These are phyloP conservation scores for Hemicentrotus pulcherrimus DNA, from an alignment of 35 echinoderm and acorn worm species.

Conservation along the genomic window DNA sequence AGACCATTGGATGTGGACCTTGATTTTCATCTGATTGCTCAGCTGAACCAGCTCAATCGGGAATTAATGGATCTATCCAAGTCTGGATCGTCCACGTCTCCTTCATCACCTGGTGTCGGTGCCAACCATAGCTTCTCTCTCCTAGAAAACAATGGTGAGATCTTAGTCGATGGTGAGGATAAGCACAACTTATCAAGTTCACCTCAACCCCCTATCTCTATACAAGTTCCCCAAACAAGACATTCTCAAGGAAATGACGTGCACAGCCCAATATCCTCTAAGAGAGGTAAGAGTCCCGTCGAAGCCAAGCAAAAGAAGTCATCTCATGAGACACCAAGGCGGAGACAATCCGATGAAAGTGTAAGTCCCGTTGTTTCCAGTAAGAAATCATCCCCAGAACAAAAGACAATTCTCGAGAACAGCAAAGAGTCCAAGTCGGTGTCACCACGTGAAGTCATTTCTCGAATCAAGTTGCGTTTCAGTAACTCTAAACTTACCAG, in stretches of 20 bases:
- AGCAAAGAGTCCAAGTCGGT: slow-evolving; percentile 29
- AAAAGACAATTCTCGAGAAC: not conserved
- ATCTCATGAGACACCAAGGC: not conserved
- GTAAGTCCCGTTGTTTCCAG: not conserved
- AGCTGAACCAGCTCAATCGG: slow-evolving; percentile 46
- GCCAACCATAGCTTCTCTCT: slow-evolving; percentile 24
- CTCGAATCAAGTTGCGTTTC: slow-evolving; percentile 19
- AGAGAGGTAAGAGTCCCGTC: slow-evolving; percentile 7
- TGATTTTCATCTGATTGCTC: slow-evolving; percentile 40
- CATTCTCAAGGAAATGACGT: not conserved
- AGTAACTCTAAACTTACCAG: slow-evolving; percentile 18
- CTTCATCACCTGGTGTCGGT: slow-evolving; percentile 11
- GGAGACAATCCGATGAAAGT: not conserved
- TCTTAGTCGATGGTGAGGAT: not conserved
- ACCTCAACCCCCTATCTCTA: slow-evolving; percentile 12
- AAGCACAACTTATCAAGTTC: not conserved
- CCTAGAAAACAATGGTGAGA: not conserved
- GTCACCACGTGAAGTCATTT: slow-evolving; percentile 40
- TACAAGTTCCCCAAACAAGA: not conserved
- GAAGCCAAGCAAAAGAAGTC: not conserved
- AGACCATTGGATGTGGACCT: slow-evolving; percentile 32
- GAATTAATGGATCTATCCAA: slow-evolving; percentile 52
- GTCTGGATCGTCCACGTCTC: slow-evolving; percentile 38
- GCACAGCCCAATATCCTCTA: not conserved
- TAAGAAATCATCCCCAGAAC: slow-evolving; percentile 37